Evolutionary conservation across 2,888 invertebrate species (phyloP).

Genomic region (Ellobium chinense): DNA sequence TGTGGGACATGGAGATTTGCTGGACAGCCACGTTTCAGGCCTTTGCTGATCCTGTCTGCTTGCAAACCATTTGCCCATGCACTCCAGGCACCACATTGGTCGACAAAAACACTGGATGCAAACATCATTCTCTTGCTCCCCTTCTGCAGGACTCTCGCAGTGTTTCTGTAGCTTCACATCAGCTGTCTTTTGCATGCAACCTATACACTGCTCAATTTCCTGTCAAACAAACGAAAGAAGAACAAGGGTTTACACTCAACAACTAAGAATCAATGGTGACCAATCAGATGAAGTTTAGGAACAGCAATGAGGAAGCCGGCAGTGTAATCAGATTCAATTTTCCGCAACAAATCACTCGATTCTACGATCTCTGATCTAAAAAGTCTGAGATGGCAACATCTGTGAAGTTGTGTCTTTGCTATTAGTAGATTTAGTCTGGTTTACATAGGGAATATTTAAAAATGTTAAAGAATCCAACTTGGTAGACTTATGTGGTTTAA

Average conservation of each 20-base stretch:
- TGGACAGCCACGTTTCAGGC: constrained; percentile 88
- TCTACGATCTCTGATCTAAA: no score
- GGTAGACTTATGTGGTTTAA: no score
- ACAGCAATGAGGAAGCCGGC: no score
- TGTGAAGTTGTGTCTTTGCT: no score
- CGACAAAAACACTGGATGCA: constrained; percentile 86
- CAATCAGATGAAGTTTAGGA: no score
- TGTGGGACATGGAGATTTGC: constrained; percentile 92
- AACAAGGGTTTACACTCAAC: background rate
- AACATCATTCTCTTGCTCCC: background rate
- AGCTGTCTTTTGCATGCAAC: constrained; percentile 90
- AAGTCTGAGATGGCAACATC: no score
- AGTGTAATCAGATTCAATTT: no score
- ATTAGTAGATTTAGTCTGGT: no score
- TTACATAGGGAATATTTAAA: no score
- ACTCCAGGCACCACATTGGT: constrained; percentile 93
- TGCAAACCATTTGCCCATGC: constrained; percentile 85
- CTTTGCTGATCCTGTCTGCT: constrained; percentile 87
- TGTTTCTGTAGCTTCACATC: constrained; percentile 89
- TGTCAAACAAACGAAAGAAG: constrained; percentile 76
- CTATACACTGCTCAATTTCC: constrained; percentile 91
- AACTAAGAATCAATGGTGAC: background rate
- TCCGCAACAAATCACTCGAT: no score
- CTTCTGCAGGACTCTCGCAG: constrained; percentile 80
- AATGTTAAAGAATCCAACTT: no score